Evolutionary conservation across 2,888 invertebrate species (phyloP), one percentile per base, ranked within the genome.

Genomic region (Lissocephala sabroskyi): DNA sequence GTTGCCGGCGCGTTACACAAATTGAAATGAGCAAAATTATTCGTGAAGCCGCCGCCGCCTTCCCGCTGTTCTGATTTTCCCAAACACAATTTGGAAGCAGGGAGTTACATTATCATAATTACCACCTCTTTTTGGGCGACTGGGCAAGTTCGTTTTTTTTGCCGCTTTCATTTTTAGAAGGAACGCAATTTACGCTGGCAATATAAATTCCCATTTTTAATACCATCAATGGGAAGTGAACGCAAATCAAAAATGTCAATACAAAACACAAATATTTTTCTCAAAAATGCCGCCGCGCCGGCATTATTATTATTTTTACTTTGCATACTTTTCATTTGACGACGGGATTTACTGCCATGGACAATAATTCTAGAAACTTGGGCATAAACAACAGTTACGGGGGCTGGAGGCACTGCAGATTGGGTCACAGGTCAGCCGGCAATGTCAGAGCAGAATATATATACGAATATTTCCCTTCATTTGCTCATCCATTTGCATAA

Each of bases 401-500:
- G 7, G 11, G 11, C 3, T 14, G 33, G 16, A 17, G 18, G 36
- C 42, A 2, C n/a, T n/a, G 30, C 18, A 19, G 17, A 10, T 5
- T 19, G 14, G 10, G 53, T 49, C 53, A 54, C 40, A 62, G 56
- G 63, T 62, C 62, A 62, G 41, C 47, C 46, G 51, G 49, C 63
- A 49, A 41, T 49, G 41, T 46, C 16, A 33, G 3, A 30, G 11
- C 23, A 39, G 41, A 52, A 46, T 26, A 29, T 28, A 47, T 32
- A 53, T 36, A 54, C 49, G 41, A 45, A 51, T 53, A 49, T 58
- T 59, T 71, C 61, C 67, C 67, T 71, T 67, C 59, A 71, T 75
- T 71, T 73, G 68, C 60, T 55, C 75, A 73, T 75, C 68, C 65
- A 73, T 75, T 73, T 73, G 68, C 73, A 73, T 73, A 75, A 75